These are phyloP conservation scores for Dynastes hyllus DNA, from an alignment of 2,888 invertebrate species.

Conservation along the genomic window DNA sequence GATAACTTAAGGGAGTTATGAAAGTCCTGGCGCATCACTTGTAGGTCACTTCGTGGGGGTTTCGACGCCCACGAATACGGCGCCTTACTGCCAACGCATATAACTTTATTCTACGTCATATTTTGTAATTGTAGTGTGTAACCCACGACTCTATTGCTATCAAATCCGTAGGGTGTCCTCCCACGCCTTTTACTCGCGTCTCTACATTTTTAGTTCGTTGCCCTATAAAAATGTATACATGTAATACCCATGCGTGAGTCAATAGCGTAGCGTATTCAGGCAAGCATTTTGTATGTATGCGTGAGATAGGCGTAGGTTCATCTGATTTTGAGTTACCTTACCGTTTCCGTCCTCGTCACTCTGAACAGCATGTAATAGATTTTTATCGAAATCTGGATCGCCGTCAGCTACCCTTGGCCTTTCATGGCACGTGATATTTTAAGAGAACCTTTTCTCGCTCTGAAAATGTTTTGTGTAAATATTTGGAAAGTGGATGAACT, in stretches of 20 bases:
- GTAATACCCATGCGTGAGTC: not conserved
- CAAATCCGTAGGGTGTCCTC: conserved; percentile 6
- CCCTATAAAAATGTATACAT: conserved; percentile 8
- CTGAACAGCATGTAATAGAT: conserved; percentile 1
- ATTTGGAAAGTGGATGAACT: not conserved
- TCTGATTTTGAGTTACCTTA: conserved; percentile 18
- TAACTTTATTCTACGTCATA: not conserved
- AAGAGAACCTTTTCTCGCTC: not conserved
- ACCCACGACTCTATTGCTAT: conserved; percentile 18
- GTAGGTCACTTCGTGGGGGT: conserved; percentile 31
- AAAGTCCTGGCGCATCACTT: not conserved
- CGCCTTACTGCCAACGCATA: conserved; percentile 46
- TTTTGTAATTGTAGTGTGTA: not conserved
- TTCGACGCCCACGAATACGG: conserved; percentile 49
- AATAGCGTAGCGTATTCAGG: not conserved
- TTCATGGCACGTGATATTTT: not conserved
- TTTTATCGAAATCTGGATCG: conserved; percentile 24
- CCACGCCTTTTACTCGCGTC: conserved; percentile 3
- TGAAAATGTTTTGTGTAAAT: conserved; percentile 16
- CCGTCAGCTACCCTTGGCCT: conserved; percentile 11
- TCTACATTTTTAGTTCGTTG: conserved; percentile 35
- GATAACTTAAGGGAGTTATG: not conserved
- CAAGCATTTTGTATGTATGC: not conserved
- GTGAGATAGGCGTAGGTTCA: conserved; percentile 8
- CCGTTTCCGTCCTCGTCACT: not conserved